Percentiles rank a stretch among this genome's conserved stretches.
phyloP scores from a whole-genome alignment of 2,113 vertebrate species.

The Muntiacus reevesi region DNA sequence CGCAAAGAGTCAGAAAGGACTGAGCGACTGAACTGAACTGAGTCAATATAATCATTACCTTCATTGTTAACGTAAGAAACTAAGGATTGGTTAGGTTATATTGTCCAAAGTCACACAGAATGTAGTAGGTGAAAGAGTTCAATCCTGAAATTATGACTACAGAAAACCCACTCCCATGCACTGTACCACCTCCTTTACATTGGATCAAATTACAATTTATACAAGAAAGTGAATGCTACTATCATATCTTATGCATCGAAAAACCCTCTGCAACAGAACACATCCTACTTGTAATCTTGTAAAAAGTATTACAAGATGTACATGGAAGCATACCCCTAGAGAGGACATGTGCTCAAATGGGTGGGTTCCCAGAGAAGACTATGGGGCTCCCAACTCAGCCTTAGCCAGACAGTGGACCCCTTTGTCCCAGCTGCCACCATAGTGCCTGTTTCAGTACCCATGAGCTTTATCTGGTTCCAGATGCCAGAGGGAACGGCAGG shows the following conservation, averaged over 20 bases:
- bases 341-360: too few species aligned
- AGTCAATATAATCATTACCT: not conserved
- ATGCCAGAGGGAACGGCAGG: not conserved
- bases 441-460: not conserved
- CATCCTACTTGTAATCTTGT: not conserved
- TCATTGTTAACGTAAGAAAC: not conserved
- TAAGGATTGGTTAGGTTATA: not conserved
- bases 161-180: not conserved
- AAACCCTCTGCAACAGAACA: not conserved
- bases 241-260: not conserved
- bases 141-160: not conserved
- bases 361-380: not conserved
- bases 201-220: not conserved
- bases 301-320: not conserved
- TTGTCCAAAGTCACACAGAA: not conserved
- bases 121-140: not conserved
- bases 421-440: too few species aligned
- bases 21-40: not conserved
- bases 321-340: too few species aligned
- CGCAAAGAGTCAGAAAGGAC: rapidly evolving
- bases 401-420: not conserved
- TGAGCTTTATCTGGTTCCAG: not conserved
- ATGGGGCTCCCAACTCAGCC: not conserved
- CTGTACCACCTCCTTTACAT: not conserved
- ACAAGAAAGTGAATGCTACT: not conserved